Evolutionary conservation across 2,888 invertebrate species (phyloP), one percentile per base, ranked within the genome.

Genomic region (Norana najaformis): DNA sequence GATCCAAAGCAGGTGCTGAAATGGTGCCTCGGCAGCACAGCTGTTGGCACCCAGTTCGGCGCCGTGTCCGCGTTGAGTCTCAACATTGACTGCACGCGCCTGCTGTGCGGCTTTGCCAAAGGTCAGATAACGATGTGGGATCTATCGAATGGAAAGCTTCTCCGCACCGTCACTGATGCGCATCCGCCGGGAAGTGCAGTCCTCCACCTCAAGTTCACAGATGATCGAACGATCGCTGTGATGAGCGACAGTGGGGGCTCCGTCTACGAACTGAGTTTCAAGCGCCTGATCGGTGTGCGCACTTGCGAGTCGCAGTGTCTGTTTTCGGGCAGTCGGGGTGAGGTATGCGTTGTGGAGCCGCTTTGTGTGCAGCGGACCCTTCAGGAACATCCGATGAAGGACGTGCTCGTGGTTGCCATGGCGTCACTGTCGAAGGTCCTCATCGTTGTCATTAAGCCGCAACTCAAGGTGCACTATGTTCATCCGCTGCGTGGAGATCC

Each of bases 301-400:
- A 97, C 97, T 0, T 97, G 97, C 94, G 97, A 97, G 91, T 97
- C 98, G 0, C 97, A 97, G 90, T 95, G 99, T 94, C 95, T 99
- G 34, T 99, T 99, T 95, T 98, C 99, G 69, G 99, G 99, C 53
- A 98, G 98, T 90, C 96, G 98, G 90, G 99, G 99, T 0, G 99
- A 99, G 96, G 98, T 98, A 88, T 97, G 97, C 93, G 96, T 96
- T 23, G 95, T 97, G 91, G 97, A 97, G 93, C 97, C 97, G 0
- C 95, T 97, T 89, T 95, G 96, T 89, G 95, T 96, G 92, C 95
- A 96, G 69, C 93, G 93, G 20, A 94, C 94, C 95, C 96, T 91
- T 94, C 96, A 90, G 95, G 95, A 96, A 37, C 94, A 97, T 94
- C 97, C 97, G 34, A 95, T 97, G 92, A 96, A 96, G 93, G 96